Conservation (phyloP, 2,888 invertebrate species). For the Ptilodon capucinus region DNA sequence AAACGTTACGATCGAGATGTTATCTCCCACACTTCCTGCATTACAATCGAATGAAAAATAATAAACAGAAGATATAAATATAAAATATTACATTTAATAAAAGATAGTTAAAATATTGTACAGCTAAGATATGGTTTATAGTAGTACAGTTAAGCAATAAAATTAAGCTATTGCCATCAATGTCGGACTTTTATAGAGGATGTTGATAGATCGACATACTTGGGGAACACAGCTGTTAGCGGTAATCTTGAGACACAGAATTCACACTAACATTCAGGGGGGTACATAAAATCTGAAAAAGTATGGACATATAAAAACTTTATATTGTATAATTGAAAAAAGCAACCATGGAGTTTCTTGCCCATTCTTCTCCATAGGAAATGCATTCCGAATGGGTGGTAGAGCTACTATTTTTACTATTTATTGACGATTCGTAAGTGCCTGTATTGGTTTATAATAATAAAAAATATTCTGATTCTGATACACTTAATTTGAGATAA, state of each 20-base stretch:
- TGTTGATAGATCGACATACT: neutral
- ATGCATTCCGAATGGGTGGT: no score
- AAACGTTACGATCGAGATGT: conserved; percentile 51
- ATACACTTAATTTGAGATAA: no score
- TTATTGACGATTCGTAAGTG: no score
- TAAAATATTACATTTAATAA: neutral
- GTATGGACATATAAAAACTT: conserved; percentile 20
- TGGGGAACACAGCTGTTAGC: conserved; percentile 1
- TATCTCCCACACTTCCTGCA: conserved; percentile 48
- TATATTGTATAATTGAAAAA: no score
- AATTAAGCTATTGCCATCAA: neutral
- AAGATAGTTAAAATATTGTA: neutral
- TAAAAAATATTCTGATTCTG: no score
- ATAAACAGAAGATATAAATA: neutral
- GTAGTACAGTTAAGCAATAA: neutral
- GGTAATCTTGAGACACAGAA: conserved; percentile 7
- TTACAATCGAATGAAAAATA: conserved; percentile 22
- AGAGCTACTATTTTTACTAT: no score
- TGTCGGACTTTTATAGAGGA: neutral
- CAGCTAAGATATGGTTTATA: neutral
- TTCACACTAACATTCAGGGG: conserved; percentile 16
- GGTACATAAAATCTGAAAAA: conserved; percentile 24
- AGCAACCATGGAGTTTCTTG: no score
- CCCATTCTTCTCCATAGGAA: no score
- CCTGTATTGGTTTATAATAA: no score